Evolutionary conservation across 2,888 invertebrate species (phyloP).

Genomic region (Tetrapedia diversipes): DNA sequence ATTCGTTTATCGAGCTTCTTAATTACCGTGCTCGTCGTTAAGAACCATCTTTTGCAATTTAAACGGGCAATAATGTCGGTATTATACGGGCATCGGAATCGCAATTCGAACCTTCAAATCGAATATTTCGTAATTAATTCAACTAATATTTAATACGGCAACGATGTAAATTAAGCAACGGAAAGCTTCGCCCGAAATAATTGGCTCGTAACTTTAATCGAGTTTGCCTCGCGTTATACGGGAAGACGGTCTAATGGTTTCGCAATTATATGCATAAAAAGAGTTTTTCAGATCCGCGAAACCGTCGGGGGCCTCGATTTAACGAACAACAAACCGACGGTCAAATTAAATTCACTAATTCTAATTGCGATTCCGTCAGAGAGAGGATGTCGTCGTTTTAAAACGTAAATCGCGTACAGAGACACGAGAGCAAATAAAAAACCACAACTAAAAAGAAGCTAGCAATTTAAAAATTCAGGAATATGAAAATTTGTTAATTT

Average conservation of each 20-base stretch:
- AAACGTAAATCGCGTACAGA: neutral
- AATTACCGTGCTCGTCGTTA: too few species aligned
- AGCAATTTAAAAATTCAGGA: too few species aligned
- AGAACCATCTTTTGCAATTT: neutral
- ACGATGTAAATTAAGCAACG: neutral
- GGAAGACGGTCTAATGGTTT: slow-evolving; percentile 11
- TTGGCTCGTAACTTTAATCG: slow-evolving; percentile 4
- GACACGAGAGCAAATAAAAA: neutral
- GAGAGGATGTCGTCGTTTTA: too few species aligned
- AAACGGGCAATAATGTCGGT: neutral
- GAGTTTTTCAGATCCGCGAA: neutral
- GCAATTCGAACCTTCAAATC: too few species aligned
- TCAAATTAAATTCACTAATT: slow-evolving; percentile 6
- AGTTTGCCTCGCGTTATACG: slow-evolving; percentile 4
- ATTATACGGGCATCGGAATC: neutral
- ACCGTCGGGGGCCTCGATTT: neutral
- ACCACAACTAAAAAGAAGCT: neutral
- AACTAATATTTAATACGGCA: slow-evolving; percentile 4
- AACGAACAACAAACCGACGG: neutral
- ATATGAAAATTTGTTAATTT: too few species aligned
- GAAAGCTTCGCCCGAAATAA: neutral
- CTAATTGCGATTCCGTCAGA: neutral
- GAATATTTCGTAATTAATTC: neutral
- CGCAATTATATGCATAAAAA: slow-evolving; percentile 19
- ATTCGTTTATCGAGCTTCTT: too few species aligned